Percentiles rank a stretch among this genome's conserved stretches.
phyloP scores from a whole-genome alignment of 1,140 invertebrate genomes.

The Drosophila pseudoobscura region DNA sequence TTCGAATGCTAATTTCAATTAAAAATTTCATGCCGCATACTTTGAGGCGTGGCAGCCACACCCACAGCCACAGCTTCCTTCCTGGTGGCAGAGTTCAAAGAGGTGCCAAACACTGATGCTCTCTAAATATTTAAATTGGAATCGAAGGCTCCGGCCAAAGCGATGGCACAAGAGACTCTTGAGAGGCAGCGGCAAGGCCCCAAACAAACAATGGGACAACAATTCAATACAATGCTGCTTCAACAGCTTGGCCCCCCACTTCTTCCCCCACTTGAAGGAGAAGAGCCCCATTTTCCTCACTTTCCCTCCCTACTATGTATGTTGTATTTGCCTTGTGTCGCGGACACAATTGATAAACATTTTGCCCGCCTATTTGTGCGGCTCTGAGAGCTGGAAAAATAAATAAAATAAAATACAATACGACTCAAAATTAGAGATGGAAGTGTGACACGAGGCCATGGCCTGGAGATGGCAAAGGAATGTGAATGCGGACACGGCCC shows the following conservation, averaged over 20 bases:
- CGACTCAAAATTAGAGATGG: conserved; percentile 10
- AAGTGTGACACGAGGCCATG: conserved; percentile 24
- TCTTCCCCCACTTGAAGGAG: not conserved
- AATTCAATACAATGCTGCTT: conserved; percentile 5
- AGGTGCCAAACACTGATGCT: conserved; percentile 45
- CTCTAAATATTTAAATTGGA: conserved; percentile 51
- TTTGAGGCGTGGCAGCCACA: conserved; percentile 5
- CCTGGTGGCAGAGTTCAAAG: conserved; percentile 41
- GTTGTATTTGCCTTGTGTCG: conserved; percentile 41
- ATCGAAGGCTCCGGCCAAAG: conserved; percentile 19
- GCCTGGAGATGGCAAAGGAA: not conserved
- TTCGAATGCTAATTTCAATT: conserved; percentile 75
- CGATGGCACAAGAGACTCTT: conserved; percentile 11
- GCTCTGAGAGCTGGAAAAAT: conserved; percentile 60
- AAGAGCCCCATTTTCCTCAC: too few species aligned
- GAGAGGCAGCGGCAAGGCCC: conserved; percentile 22
- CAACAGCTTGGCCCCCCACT: conserved; percentile 1
- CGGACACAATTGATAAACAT: conserved; percentile 60
- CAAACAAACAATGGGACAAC: conserved; percentile 28
- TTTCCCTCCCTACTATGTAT: not conserved
- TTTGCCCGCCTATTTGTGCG: conserved; percentile 48
- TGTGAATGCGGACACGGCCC: too few species aligned
- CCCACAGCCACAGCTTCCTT: not conserved
- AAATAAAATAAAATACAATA: conserved; percentile 65
- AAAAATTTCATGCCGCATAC: conserved; percentile 48